A percentile compares a stretch with the other conserved stretches of the same genome.
These are phyloP conservation scores for Sthenelais limicola DNA, from an alignment of 2,888 invertebrate species.

Conservation along the genomic window DNA sequence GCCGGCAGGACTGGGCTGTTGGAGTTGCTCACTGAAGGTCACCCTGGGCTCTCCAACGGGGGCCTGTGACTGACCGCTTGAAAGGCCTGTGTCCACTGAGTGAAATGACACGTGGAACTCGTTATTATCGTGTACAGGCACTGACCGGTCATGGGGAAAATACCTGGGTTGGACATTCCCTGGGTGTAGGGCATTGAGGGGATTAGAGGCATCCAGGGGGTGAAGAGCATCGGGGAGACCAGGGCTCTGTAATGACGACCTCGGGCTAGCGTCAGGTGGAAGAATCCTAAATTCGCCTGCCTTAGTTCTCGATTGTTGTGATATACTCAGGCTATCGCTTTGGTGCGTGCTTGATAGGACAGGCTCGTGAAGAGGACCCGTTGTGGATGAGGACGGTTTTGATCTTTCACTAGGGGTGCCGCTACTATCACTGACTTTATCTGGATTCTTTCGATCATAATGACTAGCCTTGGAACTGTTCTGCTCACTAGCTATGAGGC, in stretches of 20 bases:
- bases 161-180: no score
- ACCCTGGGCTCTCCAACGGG: background rate
- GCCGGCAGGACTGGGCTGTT: background rate
- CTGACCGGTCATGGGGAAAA: no score
- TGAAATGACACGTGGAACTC: background rate
- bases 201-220: slow-evolving; percentile 29
- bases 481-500: slow-evolving; percentile 22
- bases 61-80: background rate
- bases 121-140: background rate
- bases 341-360: slow-evolving; percentile 24
- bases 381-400: background rate
- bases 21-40: slow-evolving; percentile 14
- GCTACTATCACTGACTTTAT: background rate
- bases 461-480: background rate
- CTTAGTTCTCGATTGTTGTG: background rate
- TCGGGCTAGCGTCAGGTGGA: slow-evolving; percentile 17
- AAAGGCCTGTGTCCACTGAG: background rate
- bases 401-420: background rate
- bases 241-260: slow-evolving; percentile 16
- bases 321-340: slow-evolving; percentile 5
- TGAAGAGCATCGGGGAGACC: slow-evolving; percentile 3
- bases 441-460: background rate
- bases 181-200: no score
- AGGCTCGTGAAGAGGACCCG: slow-evolving; percentile 1
- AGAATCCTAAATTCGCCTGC: slow-evolving; percentile 9